A percentile compares a stretch with the other conserved stretches of the same genome.
Evolutionary conservation across 2,113 vertebrate genomes (phyloP).

Genomic region (Chunga burmeisteri): DNA sequence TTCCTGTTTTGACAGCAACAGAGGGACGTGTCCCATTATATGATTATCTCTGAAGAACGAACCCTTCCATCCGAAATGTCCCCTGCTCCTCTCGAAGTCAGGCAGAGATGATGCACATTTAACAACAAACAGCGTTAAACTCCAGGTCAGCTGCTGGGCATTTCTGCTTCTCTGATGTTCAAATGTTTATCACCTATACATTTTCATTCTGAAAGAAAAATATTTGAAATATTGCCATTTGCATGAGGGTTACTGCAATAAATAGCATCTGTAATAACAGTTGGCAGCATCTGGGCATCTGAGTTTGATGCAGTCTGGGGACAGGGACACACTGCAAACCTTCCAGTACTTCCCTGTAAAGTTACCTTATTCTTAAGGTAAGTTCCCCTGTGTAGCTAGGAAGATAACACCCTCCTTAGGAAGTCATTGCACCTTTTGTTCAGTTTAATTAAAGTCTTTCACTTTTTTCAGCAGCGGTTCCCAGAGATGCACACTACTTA

Average conservation of each 20-base stretch:
- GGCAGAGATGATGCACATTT: background rate
- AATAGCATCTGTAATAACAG: background rate
- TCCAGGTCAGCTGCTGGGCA: background rate
- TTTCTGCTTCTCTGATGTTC: background rate
- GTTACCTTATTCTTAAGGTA: background rate
- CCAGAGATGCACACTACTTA: background rate
- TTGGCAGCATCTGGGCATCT: background rate
- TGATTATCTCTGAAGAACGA: background rate
- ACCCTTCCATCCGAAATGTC: background rate
- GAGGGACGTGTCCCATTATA: background rate
- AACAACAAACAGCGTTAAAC: background rate
- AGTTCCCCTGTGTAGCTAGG: background rate
- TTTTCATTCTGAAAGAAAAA: background rate
- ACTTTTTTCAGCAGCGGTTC: background rate
- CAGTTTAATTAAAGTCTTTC: background rate
- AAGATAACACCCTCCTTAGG: background rate
- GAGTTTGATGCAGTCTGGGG: background rate
- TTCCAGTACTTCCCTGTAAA: background rate
- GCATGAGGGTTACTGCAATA: background rate
- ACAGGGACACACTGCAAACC: background rate
- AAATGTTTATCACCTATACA: background rate
- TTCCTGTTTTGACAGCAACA: background rate
- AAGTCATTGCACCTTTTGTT: background rate
- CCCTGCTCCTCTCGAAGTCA: background rate
- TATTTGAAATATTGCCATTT: background rate